Evolutionary conservation across 2,888 invertebrate genomes (phyloP).

Genomic region (Callimorpha dominula): DNA sequence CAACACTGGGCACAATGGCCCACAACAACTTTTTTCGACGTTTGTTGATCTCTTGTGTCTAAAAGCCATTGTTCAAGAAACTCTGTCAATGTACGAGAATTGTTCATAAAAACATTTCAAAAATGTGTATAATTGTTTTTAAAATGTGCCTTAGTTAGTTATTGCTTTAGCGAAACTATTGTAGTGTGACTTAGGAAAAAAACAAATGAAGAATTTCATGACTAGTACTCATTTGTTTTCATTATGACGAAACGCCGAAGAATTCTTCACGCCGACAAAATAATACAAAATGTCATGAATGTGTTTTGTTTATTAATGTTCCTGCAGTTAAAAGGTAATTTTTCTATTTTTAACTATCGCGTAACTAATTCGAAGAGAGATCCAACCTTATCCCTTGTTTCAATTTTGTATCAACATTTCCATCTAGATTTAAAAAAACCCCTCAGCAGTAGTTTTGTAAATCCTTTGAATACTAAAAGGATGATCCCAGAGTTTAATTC

Average conservation of each 20-base stretch:
- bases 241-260: conserved; percentile 85
- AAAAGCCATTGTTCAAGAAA: conserved; percentile 15
- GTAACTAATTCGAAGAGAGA: not conserved
- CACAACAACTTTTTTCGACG: conserved; percentile 10
- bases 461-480: not conserved
- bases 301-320: conserved; percentile 84
- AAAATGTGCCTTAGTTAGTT: conserved; percentile 47
- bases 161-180: not conserved
- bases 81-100: conserved; percentile 3
- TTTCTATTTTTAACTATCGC: not conserved
- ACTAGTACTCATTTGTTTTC: conserved; percentile 75
- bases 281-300: conserved; percentile 79
- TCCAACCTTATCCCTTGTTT: not conserved
- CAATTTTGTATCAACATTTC: not conserved
- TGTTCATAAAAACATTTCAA: not conserved
- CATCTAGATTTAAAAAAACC: not conserved
- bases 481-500: not conserved
- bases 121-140: conserved; percentile 21
- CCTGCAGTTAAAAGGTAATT: conserved; percentile 79
- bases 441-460: not conserved
- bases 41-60: conserved; percentile 10
- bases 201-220: conserved; percentile 58
- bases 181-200: conserved; percentile 40
- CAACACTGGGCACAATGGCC: conserved; percentile 4
- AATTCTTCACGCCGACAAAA: conserved; percentile 83